A percentile compares a stretch with the other conserved stretches of the same genome.
These are phyloP conservation scores for Erebia palarica DNA, from an alignment of 2,888 invertebrate species.

Conservation along the genomic window DNA sequence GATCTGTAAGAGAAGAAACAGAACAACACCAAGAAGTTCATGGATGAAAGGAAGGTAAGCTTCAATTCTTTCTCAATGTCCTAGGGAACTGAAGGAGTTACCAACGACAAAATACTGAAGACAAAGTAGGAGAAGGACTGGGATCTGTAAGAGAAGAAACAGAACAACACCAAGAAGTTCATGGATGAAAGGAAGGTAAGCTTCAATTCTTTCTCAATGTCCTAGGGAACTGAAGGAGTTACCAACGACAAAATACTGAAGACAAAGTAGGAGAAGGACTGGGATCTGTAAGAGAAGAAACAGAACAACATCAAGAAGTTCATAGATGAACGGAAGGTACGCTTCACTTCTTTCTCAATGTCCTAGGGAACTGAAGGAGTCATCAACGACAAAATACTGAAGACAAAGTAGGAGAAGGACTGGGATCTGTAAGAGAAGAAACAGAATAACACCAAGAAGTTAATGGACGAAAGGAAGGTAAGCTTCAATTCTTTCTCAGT, in stretches of 20 bases:
- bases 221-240: too few relatives aligned
- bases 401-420: conserved; percentile 99
- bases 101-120: conserved; percentile 93
- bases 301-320: conserved; percentile 99
- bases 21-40: conserved; percentile 98
- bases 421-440: too few relatives aligned
- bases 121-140: conserved; percentile 99
- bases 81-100: too few relatives aligned
- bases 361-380: too few relatives aligned
- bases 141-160: conserved; percentile 99
- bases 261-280: conserved; percentile 99
- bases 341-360: neutral
- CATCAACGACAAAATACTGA: conserved; percentile 91
- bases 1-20: conserved; percentile 99
- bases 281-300: too few relatives aligned
- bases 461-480: too few relatives aligned
- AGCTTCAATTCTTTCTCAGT: too few relatives aligned
- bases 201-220: too few relatives aligned
- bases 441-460: too few relatives aligned
- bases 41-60: conserved; percentile 93
- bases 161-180: conserved; percentile 98
- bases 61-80: too few relatives aligned
- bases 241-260: conserved; percentile 93
- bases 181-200: conserved; percentile 94
- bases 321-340: conserved; percentile 94